A percentile compares a stretch with the other conserved stretches of the same genome.
phyloP scores from a whole-genome alignment of 2,888 invertebrate species.

The Dromius quadrimaculatus region DNA sequence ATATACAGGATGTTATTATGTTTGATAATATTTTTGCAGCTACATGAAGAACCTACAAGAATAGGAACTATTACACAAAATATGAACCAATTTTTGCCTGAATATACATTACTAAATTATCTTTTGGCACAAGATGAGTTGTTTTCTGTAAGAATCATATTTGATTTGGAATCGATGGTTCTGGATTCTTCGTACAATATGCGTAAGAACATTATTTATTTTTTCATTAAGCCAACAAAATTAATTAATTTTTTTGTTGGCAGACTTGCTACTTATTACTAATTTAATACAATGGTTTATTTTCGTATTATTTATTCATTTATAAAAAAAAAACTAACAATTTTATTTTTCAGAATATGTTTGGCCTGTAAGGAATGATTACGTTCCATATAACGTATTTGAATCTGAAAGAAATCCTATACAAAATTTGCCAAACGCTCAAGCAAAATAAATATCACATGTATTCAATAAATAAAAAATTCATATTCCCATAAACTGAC shows the following conservation, averaged over 20 bases:
- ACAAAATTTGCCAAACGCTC: conserved; percentile 52
- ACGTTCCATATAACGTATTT: conserved; percentile 56
- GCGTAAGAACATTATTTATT: conserved; percentile 59
- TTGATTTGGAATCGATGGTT: neutral
- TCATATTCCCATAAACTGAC: conserved; percentile 69
- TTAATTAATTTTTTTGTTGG: no score
- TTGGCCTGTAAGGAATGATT: conserved; percentile 58
- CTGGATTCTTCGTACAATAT: neutral
- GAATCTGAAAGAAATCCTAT: conserved; percentile 55
- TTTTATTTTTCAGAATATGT: conserved; percentile 54
- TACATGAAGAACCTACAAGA: conserved; percentile 23
- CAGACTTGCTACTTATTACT: no score
- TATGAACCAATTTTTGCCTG: conserved; percentile 66
- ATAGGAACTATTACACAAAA: conserved; percentile 23
- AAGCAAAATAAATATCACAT: neutral
- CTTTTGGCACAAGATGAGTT: conserved; percentile 64
- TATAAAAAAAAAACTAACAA: no score
- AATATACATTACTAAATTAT: conserved; percentile 67
- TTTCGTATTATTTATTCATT: neutral
- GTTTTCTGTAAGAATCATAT: neutral
- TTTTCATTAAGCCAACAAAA: conserved; percentile 53
- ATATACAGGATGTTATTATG: conserved; percentile 14
- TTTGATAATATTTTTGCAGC: neutral
- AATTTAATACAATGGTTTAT: no score
- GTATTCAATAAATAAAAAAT: conserved; percentile 31